Conservation (phyloP, 2,113 vertebrate species). For the Hepsetus odoe region DNA sequence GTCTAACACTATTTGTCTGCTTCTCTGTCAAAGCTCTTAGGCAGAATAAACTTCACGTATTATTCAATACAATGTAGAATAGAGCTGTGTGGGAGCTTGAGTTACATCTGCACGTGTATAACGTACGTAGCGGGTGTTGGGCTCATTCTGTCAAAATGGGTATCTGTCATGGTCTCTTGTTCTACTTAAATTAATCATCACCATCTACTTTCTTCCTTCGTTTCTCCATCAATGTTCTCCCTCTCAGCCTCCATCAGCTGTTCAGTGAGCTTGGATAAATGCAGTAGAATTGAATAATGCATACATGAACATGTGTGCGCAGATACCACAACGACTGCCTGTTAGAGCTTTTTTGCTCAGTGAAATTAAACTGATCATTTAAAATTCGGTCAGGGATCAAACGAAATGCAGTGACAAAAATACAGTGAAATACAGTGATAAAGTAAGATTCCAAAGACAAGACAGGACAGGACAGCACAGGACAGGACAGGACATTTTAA, state of each 20-base stretch:
- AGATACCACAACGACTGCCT: background rate
- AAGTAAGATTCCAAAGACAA: too few species aligned
- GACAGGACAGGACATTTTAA: too few species aligned
- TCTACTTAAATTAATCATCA: background rate
- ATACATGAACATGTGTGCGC: background rate
- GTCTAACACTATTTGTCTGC: too few species aligned
- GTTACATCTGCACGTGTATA: background rate
- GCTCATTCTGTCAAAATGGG: background rate
- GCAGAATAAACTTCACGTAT: too few species aligned
- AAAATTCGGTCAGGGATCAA: too few species aligned
- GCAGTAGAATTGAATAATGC: background rate
- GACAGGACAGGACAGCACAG: too few species aligned
- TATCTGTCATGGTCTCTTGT: slow-evolving; percentile 1
- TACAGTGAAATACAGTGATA: too few species aligned
- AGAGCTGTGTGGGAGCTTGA: too few species aligned
- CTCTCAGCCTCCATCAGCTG: background rate
- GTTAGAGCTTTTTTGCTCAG: background rate
- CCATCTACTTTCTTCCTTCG: background rate
- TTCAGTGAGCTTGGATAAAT: background rate
- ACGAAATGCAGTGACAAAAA: too few species aligned
- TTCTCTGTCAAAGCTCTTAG: too few species aligned
- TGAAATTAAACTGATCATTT: background rate
- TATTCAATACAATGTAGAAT: too few species aligned
- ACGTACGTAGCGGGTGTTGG: background rate
- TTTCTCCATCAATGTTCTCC: background rate